Evolutionary conservation across 2,888 invertebrate species (phyloP).

Genomic region (Eledona agricola): DNA sequence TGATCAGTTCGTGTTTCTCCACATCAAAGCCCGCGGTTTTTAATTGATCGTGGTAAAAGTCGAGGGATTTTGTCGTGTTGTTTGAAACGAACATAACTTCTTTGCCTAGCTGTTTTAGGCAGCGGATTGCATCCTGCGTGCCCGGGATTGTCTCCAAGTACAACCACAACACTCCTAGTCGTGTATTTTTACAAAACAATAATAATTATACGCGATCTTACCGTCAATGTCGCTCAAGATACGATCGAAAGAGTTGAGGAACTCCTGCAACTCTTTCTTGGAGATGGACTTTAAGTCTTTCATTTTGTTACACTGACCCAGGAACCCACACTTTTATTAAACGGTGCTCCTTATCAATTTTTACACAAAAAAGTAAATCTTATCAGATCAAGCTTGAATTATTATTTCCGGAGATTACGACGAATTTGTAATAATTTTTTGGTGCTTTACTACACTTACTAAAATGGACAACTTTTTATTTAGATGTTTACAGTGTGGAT

Average conservation of each 20-base stretch:
- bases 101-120: slow-evolving; percentile 12
- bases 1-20: slow-evolving; percentile 10
- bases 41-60: slow-evolving; percentile 7
- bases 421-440: no score
- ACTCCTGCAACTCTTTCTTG: slow-evolving; percentile 39
- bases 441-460: no score
- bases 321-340: not conserved
- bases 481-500: no score
- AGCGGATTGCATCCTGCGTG: slow-evolving; percentile 1
- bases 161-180: slow-evolving; percentile 14
- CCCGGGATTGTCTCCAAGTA: slow-evolving; percentile 14
- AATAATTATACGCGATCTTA: slow-evolving; percentile 23
- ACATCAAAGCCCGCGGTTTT: slow-evolving; percentile 15
- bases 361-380: no score
- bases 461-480: no score
- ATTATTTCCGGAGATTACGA: no score
- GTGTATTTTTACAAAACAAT: not conserved
- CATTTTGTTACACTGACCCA: slow-evolving; percentile 13
- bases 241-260: slow-evolving; percentile 42
- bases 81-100: slow-evolving; percentile 20
- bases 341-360: no score
- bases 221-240: slow-evolving; percentile 42
- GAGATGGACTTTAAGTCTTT: slow-evolving; percentile 22
- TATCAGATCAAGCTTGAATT: no score
- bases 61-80: slow-evolving; percentile 14